Percentiles rank a stretch among this genome's conserved stretches.
Conservation (phyloP, 2,113 vertebrate genomes). For the Mormyrus lacerda region DNA sequence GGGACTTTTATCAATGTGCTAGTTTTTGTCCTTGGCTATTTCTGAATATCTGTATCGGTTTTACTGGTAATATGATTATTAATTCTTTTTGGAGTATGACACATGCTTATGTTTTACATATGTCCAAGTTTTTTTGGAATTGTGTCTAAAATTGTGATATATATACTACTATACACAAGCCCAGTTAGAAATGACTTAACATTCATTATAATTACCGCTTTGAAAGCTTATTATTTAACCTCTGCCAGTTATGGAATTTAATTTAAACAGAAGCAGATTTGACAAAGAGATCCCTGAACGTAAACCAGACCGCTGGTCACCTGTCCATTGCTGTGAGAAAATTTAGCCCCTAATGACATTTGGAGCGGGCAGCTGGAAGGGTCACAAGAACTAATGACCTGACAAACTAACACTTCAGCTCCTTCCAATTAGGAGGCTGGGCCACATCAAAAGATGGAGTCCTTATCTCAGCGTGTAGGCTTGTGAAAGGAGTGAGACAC, state of each 20-base stretch:
- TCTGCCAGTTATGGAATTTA: constrained; percentile 52
- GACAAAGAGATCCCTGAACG: constrained; percentile 62
- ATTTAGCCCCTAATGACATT: constrained; percentile 70
- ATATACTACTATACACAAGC: not conserved
- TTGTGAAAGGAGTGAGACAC: constrained; percentile 69
- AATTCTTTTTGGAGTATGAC: not conserved
- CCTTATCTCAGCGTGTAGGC: constrained; percentile 78
- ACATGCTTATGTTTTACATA: not conserved
- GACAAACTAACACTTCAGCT: constrained; percentile 93
- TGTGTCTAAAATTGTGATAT: not conserved
- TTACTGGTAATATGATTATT: not conserved
- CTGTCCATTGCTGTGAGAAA: constrained; percentile 76
- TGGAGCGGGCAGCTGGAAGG: constrained; percentile 81
- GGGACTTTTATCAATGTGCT: not conserved
- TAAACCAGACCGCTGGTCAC: constrained; percentile 63
- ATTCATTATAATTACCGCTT: constrained; percentile 13
- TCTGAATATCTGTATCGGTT: not conserved
- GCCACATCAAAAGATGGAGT: constrained; percentile 82
- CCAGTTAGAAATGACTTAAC: not conserved
- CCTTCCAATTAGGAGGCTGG: constrained; percentile 93
- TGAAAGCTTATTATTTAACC: constrained; percentile 51
- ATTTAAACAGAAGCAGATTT: constrained; percentile 63
- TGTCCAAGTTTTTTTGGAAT: not conserved
- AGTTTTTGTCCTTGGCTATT: not conserved
- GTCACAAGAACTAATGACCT: constrained; percentile 77